These are phyloP conservation scores for Melanaphis sacchari DNA, from an alignment of 1,140 invertebrate genomes.

Conservation along the genomic window DNA sequence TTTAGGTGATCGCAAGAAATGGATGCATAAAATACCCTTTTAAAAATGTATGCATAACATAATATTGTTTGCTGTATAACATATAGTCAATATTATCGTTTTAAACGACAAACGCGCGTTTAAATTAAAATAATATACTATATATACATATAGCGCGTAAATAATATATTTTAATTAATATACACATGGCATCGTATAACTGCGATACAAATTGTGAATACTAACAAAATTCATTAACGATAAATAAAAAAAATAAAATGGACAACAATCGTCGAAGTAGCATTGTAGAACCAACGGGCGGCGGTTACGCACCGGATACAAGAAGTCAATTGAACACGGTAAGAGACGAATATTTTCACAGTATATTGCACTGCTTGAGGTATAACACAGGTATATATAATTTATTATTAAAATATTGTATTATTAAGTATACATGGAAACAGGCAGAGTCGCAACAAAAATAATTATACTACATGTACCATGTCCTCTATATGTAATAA, in stretches of 20 bases:
- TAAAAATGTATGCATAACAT: background rate
- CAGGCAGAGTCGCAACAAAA: background rate
- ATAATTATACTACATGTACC: background rate
- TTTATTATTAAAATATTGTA: background rate
- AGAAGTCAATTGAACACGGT: conserved; percentile 48
- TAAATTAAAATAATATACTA: conserved; percentile 6
- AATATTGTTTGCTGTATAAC: background rate
- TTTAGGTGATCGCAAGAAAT: conserved; percentile 35
- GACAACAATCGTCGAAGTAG: conserved; percentile 48
- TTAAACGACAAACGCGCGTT: background rate
- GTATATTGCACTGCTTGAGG: background rate
- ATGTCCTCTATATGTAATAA: background rate
- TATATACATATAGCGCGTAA: background rate
- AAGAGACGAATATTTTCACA: conserved; percentile 37
- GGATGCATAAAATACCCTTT: background rate
- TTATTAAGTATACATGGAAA: background rate
- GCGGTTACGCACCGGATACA: conserved; percentile 27
- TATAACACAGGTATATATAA: background rate
- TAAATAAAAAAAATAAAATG: conserved; percentile 13
- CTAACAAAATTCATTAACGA: background rate
- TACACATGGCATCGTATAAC: background rate
- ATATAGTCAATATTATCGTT: background rate
- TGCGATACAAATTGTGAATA: background rate
- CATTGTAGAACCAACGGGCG: background rate
- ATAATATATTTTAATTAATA: background rate